phyloP scores from a whole-genome alignment of 2,113 vertebrate species.

The Danio rerio region GRCz12tu NC_133198.1:9447001-9447500 shows the following conservation, averaged over 20 bases:
- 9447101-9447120: conserved; percentile 4
- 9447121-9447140: background rate
- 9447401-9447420: background rate
- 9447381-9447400: background rate
- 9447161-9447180: conserved; percentile 18
- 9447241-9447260: conserved; percentile 35
- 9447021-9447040: conserved; percentile 13
- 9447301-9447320: conserved; percentile 45
- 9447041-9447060: conserved; percentile 29
- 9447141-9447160: background rate
- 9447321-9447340: conserved; percentile 55
- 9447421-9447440: no score
- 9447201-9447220: conserved; percentile 25
- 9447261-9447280: conserved; percentile 53
- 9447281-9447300: conserved; percentile 63
- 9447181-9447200: conserved; percentile 26
- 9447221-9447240: background rate
- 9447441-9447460: no score
- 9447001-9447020: conserved; percentile 32
- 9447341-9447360: conserved; percentile 41
- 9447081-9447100: no score
- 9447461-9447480: no score
- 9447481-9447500: no score
- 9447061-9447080: conserved; percentile 17
- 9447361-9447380: background rate